phyloP scores from a whole-genome alignment of 2,113 vertebrate genomes.

The Menura novaehollandiae region DNA sequence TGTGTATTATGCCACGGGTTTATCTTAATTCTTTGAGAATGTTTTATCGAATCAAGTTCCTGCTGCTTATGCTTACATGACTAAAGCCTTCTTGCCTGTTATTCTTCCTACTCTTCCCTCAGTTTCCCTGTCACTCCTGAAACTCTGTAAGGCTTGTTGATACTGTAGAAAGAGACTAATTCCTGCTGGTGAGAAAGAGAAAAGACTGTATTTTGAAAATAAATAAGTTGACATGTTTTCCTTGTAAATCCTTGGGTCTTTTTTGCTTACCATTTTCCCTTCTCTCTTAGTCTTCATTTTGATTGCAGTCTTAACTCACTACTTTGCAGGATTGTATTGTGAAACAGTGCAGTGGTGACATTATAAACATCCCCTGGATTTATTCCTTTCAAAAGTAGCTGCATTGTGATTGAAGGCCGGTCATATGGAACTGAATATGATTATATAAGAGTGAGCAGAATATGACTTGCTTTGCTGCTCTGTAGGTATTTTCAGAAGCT shows the following conservation, averaged over 20 bases:
- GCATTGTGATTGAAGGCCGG: neutral
- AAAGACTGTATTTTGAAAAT: neutral
- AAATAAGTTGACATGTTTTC: neutral
- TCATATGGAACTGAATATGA: neutral
- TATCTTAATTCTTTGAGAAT: neutral
- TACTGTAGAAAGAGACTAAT: neutral
- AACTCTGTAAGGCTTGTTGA: neutral
- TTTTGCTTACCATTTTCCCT: neutral
- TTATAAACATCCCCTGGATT: neutral
- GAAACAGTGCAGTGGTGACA: neutral
- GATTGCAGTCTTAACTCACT: neutral
- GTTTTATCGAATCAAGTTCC: neutral
- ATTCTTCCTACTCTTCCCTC: neutral
- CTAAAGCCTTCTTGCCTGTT: neutral
- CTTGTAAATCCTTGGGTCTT: neutral
- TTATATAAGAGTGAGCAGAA: neutral
- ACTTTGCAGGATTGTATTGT: neutral
- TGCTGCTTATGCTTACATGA: neutral
- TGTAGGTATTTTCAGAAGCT: slow-evolving; percentile 11
- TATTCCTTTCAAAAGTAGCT: neutral
- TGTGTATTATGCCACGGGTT: neutral
- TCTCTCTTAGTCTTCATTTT: neutral
- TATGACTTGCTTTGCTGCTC: neutral
- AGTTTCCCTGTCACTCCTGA: neutral
- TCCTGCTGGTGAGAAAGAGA: neutral